These are phyloP conservation scores for Sycophaga agraensis DNA, from an alignment of 1,140 invertebrate genomes.

Conservation along the genomic window DNA sequence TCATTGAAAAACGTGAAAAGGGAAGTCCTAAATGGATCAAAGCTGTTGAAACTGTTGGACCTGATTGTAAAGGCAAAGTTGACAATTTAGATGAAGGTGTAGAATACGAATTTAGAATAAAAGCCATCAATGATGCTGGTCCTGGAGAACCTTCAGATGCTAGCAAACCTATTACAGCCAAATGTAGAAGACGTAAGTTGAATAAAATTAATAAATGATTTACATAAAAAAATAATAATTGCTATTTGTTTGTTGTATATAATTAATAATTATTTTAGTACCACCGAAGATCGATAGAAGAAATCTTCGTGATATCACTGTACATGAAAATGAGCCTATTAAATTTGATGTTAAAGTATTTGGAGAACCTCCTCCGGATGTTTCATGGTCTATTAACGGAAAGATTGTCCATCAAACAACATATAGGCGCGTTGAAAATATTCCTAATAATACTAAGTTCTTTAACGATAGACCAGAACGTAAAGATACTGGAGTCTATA, in stretches of 20 bases:
- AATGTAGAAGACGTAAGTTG: conserved; percentile 82
- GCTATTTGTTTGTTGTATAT: neutral
- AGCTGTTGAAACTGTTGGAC: conserved; percentile 74
- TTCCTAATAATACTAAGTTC: conserved; percentile 85
- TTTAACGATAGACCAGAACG: conserved; percentile 78
- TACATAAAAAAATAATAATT: conserved; percentile 1
- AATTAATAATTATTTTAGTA: conserved; percentile 61
- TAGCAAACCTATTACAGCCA: conserved; percentile 75
- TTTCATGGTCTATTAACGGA: conserved; percentile 69
- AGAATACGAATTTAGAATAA: conserved; percentile 85
- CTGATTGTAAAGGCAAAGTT: conserved; percentile 77
- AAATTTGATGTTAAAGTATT: conserved; percentile 80
- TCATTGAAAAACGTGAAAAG: conserved; percentile 93
- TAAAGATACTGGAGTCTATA: conserved; percentile 84
- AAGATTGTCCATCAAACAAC: conserved; percentile 62
- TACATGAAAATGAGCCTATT: conserved; percentile 83
- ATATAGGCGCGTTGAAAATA: conserved; percentile 72
- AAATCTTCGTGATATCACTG: conserved; percentile 73
- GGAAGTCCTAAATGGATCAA: conserved; percentile 82
- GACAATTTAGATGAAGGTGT: conserved; percentile 81
- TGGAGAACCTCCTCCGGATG: conserved; percentile 82
- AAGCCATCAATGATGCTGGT: conserved; percentile 78
- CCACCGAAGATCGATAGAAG: conserved; percentile 88
- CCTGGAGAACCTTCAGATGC: conserved; percentile 77
- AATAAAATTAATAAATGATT: conserved; percentile 9